These are phyloP conservation scores for Electrophaes corylata DNA, from an alignment of 2,888 invertebrate genomes.

Conservation along the genomic window DNA sequence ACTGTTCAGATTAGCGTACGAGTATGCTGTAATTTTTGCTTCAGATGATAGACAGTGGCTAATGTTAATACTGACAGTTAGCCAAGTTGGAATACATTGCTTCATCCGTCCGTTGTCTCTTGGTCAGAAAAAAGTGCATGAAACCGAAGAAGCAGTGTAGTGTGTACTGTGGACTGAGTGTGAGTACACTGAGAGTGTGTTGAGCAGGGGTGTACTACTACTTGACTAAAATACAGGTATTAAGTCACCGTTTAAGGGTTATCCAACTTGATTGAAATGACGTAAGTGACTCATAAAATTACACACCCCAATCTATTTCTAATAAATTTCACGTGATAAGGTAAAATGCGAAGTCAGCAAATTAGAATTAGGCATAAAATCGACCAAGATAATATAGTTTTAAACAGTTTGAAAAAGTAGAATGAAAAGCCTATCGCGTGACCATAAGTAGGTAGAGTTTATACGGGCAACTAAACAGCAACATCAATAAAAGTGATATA, in stretches of 20 bases:
- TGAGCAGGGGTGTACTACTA: too few species aligned
- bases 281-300: constrained; percentile 4
- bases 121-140: too few species aligned
- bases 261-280: not conserved
- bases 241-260: too few species aligned
- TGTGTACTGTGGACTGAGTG: too few species aligned
- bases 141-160: too few species aligned
- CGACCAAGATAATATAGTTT: constrained; percentile 19
- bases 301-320: constrained; percentile 15
- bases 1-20: too few species aligned
- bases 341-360: constrained; percentile 13
- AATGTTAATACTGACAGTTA: not conserved
- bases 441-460: constrained; percentile 16
- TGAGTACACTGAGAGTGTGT: too few species aligned
- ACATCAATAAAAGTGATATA: not conserved
- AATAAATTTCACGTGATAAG: constrained; percentile 17
- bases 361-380: constrained; percentile 20
- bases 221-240: too few species aligned
- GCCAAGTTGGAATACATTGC: not conserved
- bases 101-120: not conserved
- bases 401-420: constrained; percentile 16
- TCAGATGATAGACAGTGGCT: too few species aligned
- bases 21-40: too few species aligned
- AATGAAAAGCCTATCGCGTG: constrained; percentile 34
- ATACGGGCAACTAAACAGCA: constrained; percentile 11